Percentiles rank a stretch among this genome's conserved stretches.
Evolutionary conservation across 2,797 vertebrate species (phyloP).

Genomic region (Acrossocheilus wenchowensis): DNA sequence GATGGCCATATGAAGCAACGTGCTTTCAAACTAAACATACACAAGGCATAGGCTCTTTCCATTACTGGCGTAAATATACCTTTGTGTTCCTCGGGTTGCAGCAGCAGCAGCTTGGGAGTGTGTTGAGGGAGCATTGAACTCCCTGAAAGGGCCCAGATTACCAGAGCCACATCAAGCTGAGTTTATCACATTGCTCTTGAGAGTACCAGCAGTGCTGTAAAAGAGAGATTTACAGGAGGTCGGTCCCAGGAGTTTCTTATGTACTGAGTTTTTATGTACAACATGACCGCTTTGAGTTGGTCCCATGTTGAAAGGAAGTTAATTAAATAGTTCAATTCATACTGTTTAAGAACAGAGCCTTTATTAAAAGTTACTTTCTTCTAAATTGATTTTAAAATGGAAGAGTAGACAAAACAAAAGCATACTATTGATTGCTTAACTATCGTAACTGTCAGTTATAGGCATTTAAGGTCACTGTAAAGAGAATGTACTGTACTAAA

Average conservation of each 20-base stretch:
- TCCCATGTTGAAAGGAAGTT: neutral
- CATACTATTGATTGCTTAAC: too few species aligned
- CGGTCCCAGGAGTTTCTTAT: slow-evolving; percentile 4
- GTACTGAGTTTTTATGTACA: neutral
- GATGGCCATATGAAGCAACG: neutral
- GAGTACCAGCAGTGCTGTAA: neutral
- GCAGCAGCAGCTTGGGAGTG: neutral
- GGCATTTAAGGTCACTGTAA: neutral
- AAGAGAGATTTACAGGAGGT: slow-evolving; percentile 13
- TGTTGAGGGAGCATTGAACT: slow-evolving; percentile 33
- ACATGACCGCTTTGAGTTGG: neutral
- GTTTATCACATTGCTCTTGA: slow-evolving; percentile 19
- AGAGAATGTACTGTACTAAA: neutral
- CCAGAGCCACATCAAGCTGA: slow-evolving; percentile 11
- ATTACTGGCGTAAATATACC: neutral
- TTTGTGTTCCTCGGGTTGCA: neutral
- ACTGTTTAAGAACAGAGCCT: neutral
- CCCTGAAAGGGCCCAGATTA: slow-evolving; percentile 28
- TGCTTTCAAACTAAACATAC: slow-evolving; percentile 4
- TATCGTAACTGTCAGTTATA: neutral
- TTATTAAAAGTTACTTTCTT: neutral
- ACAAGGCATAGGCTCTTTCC: neutral
- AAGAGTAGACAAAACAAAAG: neutral
- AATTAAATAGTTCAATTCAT: neutral
- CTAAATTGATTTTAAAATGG: neutral